Evolutionary conservation across 2,113 vertebrate species (phyloP), one percentile per base, ranked within the genome.

Genomic region (Pelusios castaneus): DNA sequence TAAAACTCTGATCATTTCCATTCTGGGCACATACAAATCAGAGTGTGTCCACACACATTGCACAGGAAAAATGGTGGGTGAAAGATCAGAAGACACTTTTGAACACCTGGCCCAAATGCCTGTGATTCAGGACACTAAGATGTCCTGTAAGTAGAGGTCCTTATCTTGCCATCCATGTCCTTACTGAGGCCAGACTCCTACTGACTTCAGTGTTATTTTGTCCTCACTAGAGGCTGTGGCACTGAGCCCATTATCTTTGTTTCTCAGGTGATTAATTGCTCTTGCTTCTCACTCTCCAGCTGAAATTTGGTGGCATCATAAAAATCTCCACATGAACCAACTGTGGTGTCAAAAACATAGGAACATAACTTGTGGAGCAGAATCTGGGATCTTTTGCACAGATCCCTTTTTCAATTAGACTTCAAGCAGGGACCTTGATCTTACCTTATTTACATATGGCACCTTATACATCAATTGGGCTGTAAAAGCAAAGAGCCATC

Each of bases 341-440:
- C 75, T 80, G 93, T 78, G 76, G 75, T 60, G 58, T 94, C 90
- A 92, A 90, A 96, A 89, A 60, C 78, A 79, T 2, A 89, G 82
- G 89, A 94, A 82, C 82, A 83, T 93, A 45, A 54, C 84, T 45
- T 88, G 54, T 67, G 25, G 31, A 51, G 83, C 87, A 84, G 82
- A 77, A 78, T 84, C 87, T 77, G 80, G 80, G 56, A 86, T 92
- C 77, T 94, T n/a, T 94, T 96, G 85, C 92, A 95, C 19, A 51
- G 83, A 58, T 96, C 85, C 90, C 96, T 93, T 85, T 94, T 95
- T 95, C 93, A 89, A 93, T 95, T 93, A 91, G 93, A 27, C 2
- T 81, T 85, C 91, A 88, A 96, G 77, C 85, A 90, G 95, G 14
- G 17, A 93, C 90, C 73, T 81, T 96, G 85, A 87, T 82, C 96